These are phyloP conservation scores for Halocynthia aurantium DNA, from an alignment of 23 tunicate genomes.

Conservation along the genomic window DNA sequence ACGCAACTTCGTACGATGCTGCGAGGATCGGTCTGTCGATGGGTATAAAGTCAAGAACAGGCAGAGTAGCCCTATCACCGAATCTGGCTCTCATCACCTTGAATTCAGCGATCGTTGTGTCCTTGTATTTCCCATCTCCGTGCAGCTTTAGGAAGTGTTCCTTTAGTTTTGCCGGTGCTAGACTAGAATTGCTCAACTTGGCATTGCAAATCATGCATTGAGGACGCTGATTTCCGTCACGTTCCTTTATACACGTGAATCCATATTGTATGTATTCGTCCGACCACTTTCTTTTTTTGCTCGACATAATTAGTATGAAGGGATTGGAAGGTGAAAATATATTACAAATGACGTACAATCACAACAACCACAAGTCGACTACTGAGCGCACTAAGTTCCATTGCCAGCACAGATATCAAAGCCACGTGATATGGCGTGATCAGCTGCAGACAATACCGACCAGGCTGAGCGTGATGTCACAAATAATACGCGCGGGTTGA, in stretches of 20 bases:
- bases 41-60: constrained; percentile 26
- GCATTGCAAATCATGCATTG: constrained; percentile 40
- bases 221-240: constrained; percentile 52
- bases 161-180: constrained; percentile 33
- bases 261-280: constrained; percentile 32
- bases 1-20: constrained; percentile 37
- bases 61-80: constrained; percentile 23
- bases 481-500: too few species aligned
- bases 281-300: constrained; percentile 24
- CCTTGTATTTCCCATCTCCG: constrained; percentile 36
- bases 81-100: constrained; percentile 35
- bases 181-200: constrained; percentile 22
- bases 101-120: constrained; percentile 34
- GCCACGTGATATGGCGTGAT: too few species aligned
- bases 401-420: too few species aligned
- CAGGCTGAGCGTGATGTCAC: too few species aligned
- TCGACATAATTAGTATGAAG: constrained; percentile 19
- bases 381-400: too few species aligned
- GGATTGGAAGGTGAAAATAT: neutral
- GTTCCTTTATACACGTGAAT: constrained; percentile 24
- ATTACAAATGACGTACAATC: too few species aligned
- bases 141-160: constrained; percentile 50
- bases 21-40: constrained; percentile 29
- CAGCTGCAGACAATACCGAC: too few species aligned
- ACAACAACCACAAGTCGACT: too few species aligned